Evolutionary conservation across 2,888 invertebrate species (phyloP).

Genomic region (Aporophyla nigra): DNA sequence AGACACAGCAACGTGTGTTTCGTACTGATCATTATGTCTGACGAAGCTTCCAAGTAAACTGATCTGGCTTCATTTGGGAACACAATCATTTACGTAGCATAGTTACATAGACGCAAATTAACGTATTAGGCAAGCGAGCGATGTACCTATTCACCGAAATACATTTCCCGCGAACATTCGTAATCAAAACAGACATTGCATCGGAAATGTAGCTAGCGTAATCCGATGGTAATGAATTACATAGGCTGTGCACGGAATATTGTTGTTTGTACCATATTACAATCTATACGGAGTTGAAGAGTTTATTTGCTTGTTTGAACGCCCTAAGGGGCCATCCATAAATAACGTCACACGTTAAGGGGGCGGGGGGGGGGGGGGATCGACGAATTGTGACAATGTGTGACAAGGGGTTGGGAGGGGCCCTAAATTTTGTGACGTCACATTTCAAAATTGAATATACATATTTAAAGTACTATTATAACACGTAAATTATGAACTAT

Average conservation of each 20-base stretch:
- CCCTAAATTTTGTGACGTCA: too few relatives aligned
- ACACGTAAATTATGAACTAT: too few relatives aligned
- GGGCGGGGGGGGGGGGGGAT: too few relatives aligned
- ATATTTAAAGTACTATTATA: too few relatives aligned
- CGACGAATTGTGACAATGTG: too few relatives aligned
- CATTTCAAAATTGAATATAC: too few relatives aligned
- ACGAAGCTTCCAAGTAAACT: slow-evolving; percentile 43
- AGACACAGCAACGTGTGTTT: background rate
- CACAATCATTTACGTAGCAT: slow-evolving; percentile 47
- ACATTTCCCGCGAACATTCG: slow-evolving; percentile 58
- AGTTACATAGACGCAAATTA: slow-evolving; percentile 55
- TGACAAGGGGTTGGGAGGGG: too few relatives aligned
- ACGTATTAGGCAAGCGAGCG: slow-evolving; percentile 45
- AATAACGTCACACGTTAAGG: too few relatives aligned
- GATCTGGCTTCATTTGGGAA: slow-evolving; percentile 44
- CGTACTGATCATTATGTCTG: slow-evolving; percentile 14
- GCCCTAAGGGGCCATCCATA: too few relatives aligned
- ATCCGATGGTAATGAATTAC: slow-evolving; percentile 71
- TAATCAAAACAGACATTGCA: slow-evolving; percentile 51
- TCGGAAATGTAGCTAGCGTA: slow-evolving; percentile 49
- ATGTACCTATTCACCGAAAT: slow-evolving; percentile 52
- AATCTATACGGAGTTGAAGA: background rate
- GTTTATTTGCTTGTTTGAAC: too few relatives aligned
- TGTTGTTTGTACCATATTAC: background rate
- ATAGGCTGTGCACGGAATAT: slow-evolving; percentile 11